Conservation (phyloP, 2,113 vertebrate genomes). For the Ammodytes dubius region DNA sequence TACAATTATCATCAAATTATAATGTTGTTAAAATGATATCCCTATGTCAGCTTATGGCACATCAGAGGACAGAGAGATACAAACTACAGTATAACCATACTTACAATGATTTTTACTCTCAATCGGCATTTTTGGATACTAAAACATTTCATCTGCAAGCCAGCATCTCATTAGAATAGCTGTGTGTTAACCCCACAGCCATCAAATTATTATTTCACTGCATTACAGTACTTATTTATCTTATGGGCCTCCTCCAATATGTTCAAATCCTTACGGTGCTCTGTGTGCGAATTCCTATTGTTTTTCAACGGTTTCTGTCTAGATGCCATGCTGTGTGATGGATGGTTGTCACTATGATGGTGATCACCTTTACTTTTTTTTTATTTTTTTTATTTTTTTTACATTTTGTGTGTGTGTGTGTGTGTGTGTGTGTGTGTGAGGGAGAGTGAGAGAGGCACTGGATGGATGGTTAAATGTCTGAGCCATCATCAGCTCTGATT, state of each 20-base stretch:
- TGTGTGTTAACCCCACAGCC: not conserved
- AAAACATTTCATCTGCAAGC: not conserved
- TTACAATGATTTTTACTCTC: not conserved
- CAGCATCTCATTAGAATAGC: not conserved
- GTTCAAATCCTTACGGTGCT: not conserved
- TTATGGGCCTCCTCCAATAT: not conserved
- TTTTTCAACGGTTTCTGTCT: too few relatives aligned
- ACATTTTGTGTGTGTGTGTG: not conserved
- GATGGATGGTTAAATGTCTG: conserved; percentile 62
- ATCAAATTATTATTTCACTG: not conserved
- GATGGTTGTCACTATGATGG: not conserved
- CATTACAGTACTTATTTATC: not conserved
- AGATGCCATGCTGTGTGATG: not conserved
- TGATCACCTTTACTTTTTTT: conserved; percentile 4
- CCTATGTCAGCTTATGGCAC: not conserved
- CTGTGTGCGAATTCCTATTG: not conserved
- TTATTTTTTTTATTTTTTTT: too few relatives aligned
- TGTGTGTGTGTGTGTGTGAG: not conserved
- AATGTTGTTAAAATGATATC: not conserved
- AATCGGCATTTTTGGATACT: not conserved
- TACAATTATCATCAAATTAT: not conserved
- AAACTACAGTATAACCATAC: not conserved
- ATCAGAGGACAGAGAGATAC: not conserved
- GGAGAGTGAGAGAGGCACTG: conserved; percentile 13
- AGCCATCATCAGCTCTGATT: conserved; percentile 79